phyloP scores from a whole-genome alignment of 1,140 invertebrate species.

The Geopemphigus sp. region DNA sequence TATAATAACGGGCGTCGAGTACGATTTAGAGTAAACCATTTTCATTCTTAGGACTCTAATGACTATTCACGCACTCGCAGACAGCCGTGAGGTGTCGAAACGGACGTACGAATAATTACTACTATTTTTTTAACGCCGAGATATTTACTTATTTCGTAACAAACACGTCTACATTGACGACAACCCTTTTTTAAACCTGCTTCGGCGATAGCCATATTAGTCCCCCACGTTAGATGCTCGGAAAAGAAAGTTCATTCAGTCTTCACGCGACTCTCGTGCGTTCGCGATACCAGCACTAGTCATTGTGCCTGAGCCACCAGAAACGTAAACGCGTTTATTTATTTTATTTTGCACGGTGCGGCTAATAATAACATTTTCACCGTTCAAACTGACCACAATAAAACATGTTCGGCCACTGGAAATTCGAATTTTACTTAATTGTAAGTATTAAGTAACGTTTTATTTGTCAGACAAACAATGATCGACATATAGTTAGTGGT shows the following conservation, averaged over 20 bases:
- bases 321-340: too few relatives aligned
- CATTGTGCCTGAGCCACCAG: neutral
- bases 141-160: neutral
- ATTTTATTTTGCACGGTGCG: too few relatives aligned
- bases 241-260: conserved; percentile 47
- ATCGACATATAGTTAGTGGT: too few relatives aligned
- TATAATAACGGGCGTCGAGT: neutral
- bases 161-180: neutral
- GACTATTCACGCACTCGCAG: too few relatives aligned
- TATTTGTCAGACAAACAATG: too few relatives aligned
- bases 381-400: too few relatives aligned
- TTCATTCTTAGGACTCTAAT: too few relatives aligned
- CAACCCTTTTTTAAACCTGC: conserved; percentile 25
- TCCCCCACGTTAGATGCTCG: neutral
- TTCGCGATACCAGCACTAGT: neutral
- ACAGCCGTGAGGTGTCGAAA: too few relatives aligned
- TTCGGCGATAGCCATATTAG: neutral
- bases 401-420: neutral
- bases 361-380: too few relatives aligned
- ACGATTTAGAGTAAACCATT: neutral
- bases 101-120: neutral
- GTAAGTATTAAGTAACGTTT: conserved; percentile 21
- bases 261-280: conserved; percentile 26
- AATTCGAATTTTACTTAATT: neutral
- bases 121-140: neutral